Evolutionary conservation across 2,113 vertebrate species (phyloP).

Genomic region (Myotis brandtii): DNA sequence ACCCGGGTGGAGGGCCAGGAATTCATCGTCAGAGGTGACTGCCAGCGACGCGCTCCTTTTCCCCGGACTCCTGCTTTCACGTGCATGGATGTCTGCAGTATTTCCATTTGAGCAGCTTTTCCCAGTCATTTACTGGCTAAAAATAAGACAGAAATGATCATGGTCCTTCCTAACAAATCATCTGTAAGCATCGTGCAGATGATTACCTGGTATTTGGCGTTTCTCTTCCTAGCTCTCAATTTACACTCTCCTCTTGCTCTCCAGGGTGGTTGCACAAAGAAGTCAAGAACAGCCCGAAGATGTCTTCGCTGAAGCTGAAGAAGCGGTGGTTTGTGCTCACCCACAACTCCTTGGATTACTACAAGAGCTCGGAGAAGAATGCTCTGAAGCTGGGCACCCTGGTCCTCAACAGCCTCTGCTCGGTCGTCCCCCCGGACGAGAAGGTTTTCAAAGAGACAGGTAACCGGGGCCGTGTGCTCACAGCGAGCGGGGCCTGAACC

Average conservation of each 20-base stretch:
- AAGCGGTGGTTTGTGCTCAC: conserved; percentile 99
- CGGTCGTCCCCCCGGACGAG: conserved; percentile 94
- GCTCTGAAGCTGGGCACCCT: conserved; percentile 94
- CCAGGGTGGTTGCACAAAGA: conserved; percentile 98
- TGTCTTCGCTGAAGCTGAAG: conserved; percentile 92
- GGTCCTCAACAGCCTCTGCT: conserved; percentile 97
- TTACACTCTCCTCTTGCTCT: background rate
- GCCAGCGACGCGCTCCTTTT: rapidly evolving
- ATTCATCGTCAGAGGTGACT: conserved; percentile 96
- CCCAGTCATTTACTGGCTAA: background rate
- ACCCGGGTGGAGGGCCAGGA: conserved; percentile 97
- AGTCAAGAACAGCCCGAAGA: conserved; percentile 93
- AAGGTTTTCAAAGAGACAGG: conserved; percentile 97
- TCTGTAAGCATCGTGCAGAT: background rate
- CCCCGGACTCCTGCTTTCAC: rapidly evolving
- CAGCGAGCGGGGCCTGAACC: rapidly evolving
- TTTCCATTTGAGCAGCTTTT: background rate
- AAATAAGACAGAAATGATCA: rapidly evolving
- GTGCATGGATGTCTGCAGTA: rapidly evolving
- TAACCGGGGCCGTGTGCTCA: conserved; percentile 49
- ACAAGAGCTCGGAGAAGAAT: conserved; percentile 96
- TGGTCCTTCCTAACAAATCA: background rate
- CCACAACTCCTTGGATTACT: conserved; percentile 98
- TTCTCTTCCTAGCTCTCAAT: background rate
- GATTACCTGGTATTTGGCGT: rapidly evolving